Evolutionary conservation across 2,888 invertebrate genomes (phyloP).

Genomic region (Nipponacmea schrenckii): DNA sequence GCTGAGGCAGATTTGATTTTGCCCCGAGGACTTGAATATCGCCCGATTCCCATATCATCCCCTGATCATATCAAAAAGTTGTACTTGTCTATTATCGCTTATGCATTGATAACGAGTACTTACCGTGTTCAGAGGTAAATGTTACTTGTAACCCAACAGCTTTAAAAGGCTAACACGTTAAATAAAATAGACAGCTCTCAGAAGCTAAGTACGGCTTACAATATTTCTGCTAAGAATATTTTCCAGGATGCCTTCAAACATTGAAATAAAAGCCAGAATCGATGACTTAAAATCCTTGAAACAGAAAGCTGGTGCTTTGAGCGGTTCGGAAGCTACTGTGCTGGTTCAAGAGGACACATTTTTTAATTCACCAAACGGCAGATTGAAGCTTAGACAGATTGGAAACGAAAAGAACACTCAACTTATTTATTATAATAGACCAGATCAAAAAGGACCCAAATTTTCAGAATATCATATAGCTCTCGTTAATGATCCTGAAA

Average conservation of each 20-base stretch:
- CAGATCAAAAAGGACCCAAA: conserved; percentile 84
- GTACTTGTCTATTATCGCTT: too few species aligned
- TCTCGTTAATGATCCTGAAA: conserved; percentile 68
- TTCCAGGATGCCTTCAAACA: conserved; percentile 74
- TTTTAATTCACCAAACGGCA: conserved; percentile 77
- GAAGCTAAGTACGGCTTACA: too few species aligned
- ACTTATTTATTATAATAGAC: conserved; percentile 83
- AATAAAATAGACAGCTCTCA: too few species aligned
- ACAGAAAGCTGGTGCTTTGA: conserved; percentile 74
- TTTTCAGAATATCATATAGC: conserved; percentile 78
- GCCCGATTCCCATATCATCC: too few species aligned
- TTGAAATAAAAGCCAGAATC: conserved; percentile 90
- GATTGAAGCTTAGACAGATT: conserved; percentile 76
- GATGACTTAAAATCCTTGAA: conserved; percentile 72
- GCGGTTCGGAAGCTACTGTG: conserved; percentile 71
- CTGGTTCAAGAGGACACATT: conserved; percentile 84
- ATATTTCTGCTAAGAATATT: too few species aligned
- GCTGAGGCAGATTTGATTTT: too few species aligned
- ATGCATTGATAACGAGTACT: too few species aligned
- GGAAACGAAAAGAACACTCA: conserved; percentile 69
- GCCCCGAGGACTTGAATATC: too few species aligned
- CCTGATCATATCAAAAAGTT: too few species aligned
- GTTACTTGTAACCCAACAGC: too few species aligned
- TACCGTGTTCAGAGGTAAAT: too few species aligned
- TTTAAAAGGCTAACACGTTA: too few species aligned